These are phyloP conservation scores for Microdon myrmicae DNA, from an alignment of 2,888 invertebrate genomes.

Conservation along the genomic window DNA sequence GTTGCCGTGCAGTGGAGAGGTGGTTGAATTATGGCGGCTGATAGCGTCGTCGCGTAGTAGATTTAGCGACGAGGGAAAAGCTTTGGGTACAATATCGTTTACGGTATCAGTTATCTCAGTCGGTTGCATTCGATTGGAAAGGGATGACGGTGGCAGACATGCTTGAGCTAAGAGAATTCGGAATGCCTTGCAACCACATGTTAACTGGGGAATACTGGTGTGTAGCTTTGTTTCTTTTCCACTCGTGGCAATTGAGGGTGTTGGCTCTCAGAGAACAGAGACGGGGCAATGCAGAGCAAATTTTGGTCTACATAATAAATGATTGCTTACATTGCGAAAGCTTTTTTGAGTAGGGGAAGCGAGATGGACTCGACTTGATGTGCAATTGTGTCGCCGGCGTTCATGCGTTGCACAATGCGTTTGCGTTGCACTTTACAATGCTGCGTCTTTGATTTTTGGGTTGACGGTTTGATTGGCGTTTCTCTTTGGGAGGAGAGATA, in stretches of 20 bases:
- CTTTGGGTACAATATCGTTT: constrained; percentile 12
- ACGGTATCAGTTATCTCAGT: constrained; percentile 19
- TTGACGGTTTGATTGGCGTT: too few relatives aligned
- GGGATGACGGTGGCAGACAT: constrained; percentile 7
- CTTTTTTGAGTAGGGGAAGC: constrained; percentile 6
- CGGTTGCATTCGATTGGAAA: constrained; percentile 9
- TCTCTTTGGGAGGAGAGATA: too few relatives aligned
- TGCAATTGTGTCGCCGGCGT: too few relatives aligned
- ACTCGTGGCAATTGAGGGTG: neutral
- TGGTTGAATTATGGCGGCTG: constrained; percentile 39
- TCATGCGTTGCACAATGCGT: constrained; percentile 7
- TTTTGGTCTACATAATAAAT: too few relatives aligned
- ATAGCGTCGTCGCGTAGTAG: constrained; percentile 38
- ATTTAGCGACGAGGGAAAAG: constrained; percentile 19
- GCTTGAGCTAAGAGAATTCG: too few relatives aligned
- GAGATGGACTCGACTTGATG: constrained; percentile 11
- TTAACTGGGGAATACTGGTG: constrained; percentile 36
- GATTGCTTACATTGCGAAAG: constrained; percentile 1
- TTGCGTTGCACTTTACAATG: constrained; percentile 11
- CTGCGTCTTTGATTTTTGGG: too few relatives aligned
- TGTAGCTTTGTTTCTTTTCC: constrained; percentile 15
- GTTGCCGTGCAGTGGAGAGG: constrained; percentile 9
- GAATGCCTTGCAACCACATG: constrained; percentile 48
- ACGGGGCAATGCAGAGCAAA: neutral
- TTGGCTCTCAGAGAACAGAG: constrained; percentile 4